A percentile compares a stretch with the other conserved stretches of the same genome.
These are phyloP conservation scores for Agapornis roseicollis DNA, from an alignment of 2,113 vertebrate species.

Conservation along the genomic window DNA sequence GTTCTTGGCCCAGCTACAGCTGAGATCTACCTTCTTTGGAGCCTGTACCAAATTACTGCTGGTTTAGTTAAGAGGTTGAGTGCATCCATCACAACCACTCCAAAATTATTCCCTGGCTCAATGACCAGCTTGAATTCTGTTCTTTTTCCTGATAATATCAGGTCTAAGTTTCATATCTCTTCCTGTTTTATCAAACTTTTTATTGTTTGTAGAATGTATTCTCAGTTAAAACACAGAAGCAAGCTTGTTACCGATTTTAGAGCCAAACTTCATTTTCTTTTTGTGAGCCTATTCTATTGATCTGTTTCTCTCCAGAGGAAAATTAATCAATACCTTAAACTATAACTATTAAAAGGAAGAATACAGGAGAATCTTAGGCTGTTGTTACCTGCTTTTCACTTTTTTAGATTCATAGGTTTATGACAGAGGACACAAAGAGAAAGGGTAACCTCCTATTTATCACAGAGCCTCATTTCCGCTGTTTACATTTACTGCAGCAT, in stretches of 20 bases:
- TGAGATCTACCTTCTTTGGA: background rate
- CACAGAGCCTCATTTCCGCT: background rate
- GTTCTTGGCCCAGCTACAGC: background rate
- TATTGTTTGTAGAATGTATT: background rate
- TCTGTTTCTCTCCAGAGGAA: constrained; percentile 13
- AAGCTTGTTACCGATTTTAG: background rate
- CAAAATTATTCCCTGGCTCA: background rate
- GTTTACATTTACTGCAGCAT: background rate
- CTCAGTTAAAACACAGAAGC: background rate
- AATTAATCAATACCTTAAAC: background rate
- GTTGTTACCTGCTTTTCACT: background rate
- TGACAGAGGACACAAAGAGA: background rate
- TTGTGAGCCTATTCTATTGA: background rate
- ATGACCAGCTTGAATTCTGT: background rate
- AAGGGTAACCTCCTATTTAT: background rate
- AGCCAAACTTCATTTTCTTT: background rate
- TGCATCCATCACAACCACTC: background rate
- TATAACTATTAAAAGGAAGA: background rate
- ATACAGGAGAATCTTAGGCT: background rate
- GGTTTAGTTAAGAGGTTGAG: background rate
- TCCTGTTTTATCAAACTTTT: background rate
- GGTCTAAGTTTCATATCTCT: background rate
- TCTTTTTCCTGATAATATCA: background rate
- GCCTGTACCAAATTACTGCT: background rate
- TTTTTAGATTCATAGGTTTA: background rate